phyloP scores from a whole-genome alignment of 2,888 invertebrate genomes.

The Pheosia tremula region DNA sequence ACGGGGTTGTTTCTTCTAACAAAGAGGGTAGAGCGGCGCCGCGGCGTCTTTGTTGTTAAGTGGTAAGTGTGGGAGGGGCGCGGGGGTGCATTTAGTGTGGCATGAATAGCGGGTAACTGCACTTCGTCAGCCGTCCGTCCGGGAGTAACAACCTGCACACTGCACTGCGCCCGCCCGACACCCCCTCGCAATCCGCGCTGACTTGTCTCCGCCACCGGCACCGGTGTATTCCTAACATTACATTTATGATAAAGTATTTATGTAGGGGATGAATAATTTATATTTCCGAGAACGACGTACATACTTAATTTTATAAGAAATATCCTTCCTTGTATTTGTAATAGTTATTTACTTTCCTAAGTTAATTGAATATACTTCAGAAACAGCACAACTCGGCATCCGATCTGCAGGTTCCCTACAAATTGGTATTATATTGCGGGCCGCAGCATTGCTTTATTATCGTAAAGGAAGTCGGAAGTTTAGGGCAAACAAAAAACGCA shows the following conservation, averaged over 20 bases:
- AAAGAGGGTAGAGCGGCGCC: conserved; percentile 81
- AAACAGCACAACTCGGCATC: no score
- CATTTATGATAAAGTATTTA: conserved; percentile 1
- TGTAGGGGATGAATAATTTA: not conserved
- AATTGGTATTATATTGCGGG: conserved; percentile 31
- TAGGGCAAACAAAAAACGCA: conserved; percentile 78
- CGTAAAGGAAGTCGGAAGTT: conserved; percentile 80
- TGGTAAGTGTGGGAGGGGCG: conserved; percentile 61
- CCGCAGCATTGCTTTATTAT: conserved; percentile 80
- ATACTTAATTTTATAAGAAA: no score
- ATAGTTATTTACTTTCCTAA: no score
- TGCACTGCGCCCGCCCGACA: conserved; percentile 61
- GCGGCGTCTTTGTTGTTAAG: conserved; percentile 82
- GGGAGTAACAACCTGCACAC: conserved; percentile 79
- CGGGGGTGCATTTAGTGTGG: conserved; percentile 74
- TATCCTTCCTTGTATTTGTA: no score
- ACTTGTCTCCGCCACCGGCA: conserved; percentile 43
- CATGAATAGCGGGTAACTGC: conserved; percentile 81
- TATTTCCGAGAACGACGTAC: no score
- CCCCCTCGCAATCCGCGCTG: conserved; percentile 48
- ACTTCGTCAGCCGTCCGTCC: conserved; percentile 79
- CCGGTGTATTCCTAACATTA: conserved; percentile 44
- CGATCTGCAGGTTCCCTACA: no score
- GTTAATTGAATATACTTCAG: no score
- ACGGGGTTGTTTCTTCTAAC: conserved; percentile 79